These are phyloP conservation scores for Euplagia quadripunctaria DNA, from an alignment of 2,888 invertebrate species.

Conservation along the genomic window DNA sequence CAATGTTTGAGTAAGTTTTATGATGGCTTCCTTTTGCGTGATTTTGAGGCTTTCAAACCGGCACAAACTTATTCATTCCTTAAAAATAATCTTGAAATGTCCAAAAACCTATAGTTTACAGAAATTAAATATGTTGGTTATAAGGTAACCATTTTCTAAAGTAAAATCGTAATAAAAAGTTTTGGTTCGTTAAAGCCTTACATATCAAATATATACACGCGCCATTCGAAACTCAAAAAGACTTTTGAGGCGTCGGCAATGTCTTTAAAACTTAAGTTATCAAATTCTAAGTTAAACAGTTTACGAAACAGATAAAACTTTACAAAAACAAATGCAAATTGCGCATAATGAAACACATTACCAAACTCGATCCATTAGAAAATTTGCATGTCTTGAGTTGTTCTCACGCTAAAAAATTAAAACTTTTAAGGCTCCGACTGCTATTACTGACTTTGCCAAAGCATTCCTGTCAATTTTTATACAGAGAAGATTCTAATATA, in stretches of 20 bases:
- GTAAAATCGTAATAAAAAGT: background rate
- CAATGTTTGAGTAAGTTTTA: no score
- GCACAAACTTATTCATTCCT: no score
- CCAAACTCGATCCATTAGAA: slow-evolving; percentile 20
- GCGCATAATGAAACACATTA: slow-evolving; percentile 17
- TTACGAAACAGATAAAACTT: slow-evolving; percentile 14
- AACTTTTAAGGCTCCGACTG: slow-evolving; percentile 3
- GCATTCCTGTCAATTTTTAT: background rate
- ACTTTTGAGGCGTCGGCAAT: background rate
- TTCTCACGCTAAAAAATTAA: slow-evolving; percentile 8
- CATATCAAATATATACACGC: background rate
- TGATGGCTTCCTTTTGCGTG: no score
- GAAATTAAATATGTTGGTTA: no score
- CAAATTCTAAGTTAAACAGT: slow-evolving; percentile 15
- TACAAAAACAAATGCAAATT: slow-evolving; percentile 19
- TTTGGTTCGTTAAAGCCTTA: background rate
- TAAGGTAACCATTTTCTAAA: background rate
- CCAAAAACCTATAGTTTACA: no score
- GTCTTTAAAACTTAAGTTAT: slow-evolving; percentile 16
- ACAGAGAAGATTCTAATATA: background rate
- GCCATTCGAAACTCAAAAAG: background rate
- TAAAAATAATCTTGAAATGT: no score
- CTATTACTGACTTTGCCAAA: background rate
- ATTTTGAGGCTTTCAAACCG: no score
- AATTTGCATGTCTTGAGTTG: slow-evolving; percentile 8